Evolutionary conservation across 2,888 invertebrate genomes (phyloP).

Genomic region (Ephialtes manifestator): DNA sequence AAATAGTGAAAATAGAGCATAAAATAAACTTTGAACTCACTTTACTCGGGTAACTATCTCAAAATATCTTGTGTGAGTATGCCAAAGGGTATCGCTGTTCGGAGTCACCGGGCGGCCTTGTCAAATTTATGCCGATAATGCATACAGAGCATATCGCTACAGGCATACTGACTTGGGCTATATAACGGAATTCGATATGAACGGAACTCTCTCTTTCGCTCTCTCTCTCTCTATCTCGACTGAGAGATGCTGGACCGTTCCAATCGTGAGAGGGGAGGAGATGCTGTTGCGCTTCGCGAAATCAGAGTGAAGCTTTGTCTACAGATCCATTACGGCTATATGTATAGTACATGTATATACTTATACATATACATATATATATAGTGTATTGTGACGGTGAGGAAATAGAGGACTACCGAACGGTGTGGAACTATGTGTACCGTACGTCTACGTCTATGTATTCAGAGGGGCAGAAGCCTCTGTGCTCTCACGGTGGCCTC

Average conservation of each 20-base stretch:
- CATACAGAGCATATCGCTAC: slow-evolving; percentile 37
- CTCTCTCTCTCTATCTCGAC: not conserved
- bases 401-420: slow-evolving; percentile 18
- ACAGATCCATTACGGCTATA: slow-evolving; percentile 53
- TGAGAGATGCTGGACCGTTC: slow-evolving; percentile 19
- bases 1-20: slow-evolving; percentile 24
- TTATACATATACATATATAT: slow-evolving; percentile 12
- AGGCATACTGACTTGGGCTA: slow-evolving; percentile 20
- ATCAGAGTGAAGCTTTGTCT: slow-evolving; percentile 63
- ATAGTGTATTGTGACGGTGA: slow-evolving; percentile 27
- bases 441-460: slow-evolving; percentile 8
- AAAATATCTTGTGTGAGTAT: slow-evolving; percentile 8
- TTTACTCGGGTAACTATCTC: not conserved
- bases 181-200: slow-evolving; percentile 63
- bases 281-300: slow-evolving; percentile 66
- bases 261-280: slow-evolving; percentile 48
- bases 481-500: slow-evolving; percentile 14
- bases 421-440: slow-evolving; percentile 18
- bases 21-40: not conserved
- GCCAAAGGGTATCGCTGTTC: slow-evolving; percentile 48
- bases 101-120: slow-evolving; percentile 58
- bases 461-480: slow-evolving; percentile 4
- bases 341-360: slow-evolving; percentile 24
- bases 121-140: slow-evolving; percentile 69
- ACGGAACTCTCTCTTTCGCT: slow-evolving; percentile 2